Percentiles rank a stretch among this genome's conserved stretches.
phyloP scores from a whole-genome alignment of 1,140 invertebrate species.

The Tribolium madens region DNA sequence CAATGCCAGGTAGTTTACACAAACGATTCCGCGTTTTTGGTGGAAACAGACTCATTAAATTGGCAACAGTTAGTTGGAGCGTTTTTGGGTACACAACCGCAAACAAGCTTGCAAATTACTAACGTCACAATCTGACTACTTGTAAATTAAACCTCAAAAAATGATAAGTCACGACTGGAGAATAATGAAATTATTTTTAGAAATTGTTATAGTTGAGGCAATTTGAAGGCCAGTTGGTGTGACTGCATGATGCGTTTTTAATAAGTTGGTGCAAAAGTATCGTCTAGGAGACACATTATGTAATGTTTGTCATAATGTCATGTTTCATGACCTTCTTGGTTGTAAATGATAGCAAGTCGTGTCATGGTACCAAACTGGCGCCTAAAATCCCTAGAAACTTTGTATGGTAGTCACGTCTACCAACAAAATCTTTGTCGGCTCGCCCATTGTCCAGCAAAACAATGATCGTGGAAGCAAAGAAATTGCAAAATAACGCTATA shows the following conservation, averaged over 20 bases:
- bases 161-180: not conserved
- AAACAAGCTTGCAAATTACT: constrained; percentile 2
- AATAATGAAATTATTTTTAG: not conserved
- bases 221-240: not conserved
- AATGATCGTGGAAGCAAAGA: not conserved
- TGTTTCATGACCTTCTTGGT: not conserved
- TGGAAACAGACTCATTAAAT: not conserved
- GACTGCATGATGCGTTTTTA: not conserved
- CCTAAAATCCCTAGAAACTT: not conserved
- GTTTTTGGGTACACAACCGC: not conserved
- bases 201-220: not conserved
- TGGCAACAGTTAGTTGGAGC: not conserved
- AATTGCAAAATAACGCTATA: not conserved
- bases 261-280: too few relatives aligned
- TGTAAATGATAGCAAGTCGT: not conserved
- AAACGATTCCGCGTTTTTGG: constrained; percentile 10
- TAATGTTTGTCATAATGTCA: not conserved
- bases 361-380: not conserved
- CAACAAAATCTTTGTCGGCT: not conserved
- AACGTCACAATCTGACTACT: constrained; percentile 6
- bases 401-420: not conserved
- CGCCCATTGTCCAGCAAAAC: not conserved
- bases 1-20: constrained; percentile 14
- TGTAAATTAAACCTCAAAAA: constrained; percentile 4
- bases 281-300: not conserved